Evolutionary conservation across 2,888 invertebrate species (phyloP).

Genomic region (Hecatera dysodea): DNA sequence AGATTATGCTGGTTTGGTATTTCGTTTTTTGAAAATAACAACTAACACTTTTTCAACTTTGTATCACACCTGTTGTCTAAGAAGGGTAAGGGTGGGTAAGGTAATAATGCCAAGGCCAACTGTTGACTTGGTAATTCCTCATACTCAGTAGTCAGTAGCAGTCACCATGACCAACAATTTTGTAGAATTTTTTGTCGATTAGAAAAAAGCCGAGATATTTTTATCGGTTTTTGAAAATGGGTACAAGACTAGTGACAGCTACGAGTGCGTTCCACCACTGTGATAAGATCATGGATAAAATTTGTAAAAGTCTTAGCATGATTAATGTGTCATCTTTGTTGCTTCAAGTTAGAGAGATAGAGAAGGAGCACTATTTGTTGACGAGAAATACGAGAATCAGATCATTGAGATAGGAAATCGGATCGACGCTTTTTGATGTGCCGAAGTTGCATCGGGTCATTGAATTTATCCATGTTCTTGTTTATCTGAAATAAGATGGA

Average conservation of each 20-base stretch:
- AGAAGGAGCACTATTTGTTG: conserved; percentile 31
- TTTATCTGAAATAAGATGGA: conserved; percentile 69
- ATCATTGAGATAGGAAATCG: conserved; percentile 37
- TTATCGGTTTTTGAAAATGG: conserved; percentile 20
- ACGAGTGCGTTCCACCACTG: neutral
- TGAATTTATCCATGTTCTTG: conserved; percentile 64
- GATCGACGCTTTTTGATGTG: conserved; percentile 56
- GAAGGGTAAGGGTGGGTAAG: too few species aligned
- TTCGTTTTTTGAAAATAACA: too few species aligned
- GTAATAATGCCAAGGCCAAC: too few species aligned
- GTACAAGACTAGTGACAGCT: conserved; percentile 43
- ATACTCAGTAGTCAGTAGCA: neutral
- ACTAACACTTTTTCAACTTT: too few species aligned
- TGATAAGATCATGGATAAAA: too few species aligned
- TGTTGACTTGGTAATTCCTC: neutral
- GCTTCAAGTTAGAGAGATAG: neutral
- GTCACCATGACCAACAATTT: neutral
- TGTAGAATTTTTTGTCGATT: neutral
- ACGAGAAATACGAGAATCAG: conserved; percentile 42
- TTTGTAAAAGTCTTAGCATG: conserved; percentile 1
- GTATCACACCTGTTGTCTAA: too few species aligned
- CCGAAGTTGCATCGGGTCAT: conserved; percentile 64
- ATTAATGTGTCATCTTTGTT: conserved; percentile 17
- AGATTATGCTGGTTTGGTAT: too few species aligned
- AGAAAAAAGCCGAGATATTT: neutral